These are phyloP conservation scores for Peromyscus melanophrys DNA, from an alignment of 2,797 vertebrate species.

Conservation along the genomic window DNA sequence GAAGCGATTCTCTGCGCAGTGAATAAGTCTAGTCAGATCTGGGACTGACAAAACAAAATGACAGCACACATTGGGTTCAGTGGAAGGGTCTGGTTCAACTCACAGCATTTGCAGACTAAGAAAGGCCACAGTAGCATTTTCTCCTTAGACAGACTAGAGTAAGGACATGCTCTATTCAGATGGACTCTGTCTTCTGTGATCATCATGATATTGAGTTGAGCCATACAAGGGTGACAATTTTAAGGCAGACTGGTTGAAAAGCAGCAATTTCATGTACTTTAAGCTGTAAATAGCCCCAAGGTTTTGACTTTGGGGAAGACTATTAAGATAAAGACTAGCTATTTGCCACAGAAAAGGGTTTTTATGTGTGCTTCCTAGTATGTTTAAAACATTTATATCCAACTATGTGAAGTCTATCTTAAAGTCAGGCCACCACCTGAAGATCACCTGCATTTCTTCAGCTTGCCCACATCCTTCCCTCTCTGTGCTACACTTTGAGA, in stretches of 20 bases:
- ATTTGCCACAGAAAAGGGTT: not conserved
- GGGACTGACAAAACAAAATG: not conserved
- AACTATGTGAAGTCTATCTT: not conserved
- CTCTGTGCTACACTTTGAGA: not conserved
- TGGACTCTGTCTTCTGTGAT: not conserved
- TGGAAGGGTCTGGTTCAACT: not conserved
- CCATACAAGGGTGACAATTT: not conserved
- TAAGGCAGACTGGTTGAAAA: constrained; percentile 30
- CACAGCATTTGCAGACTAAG: constrained; percentile 8
- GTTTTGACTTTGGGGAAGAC: constrained; percentile 11
- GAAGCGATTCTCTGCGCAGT: not conserved
- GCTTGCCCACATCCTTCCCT: not conserved
- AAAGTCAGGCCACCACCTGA: not conserved
- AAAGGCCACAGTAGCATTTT: not conserved
- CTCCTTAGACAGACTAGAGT: not conserved
- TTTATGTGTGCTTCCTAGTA: not conserved
- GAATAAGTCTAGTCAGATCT: not conserved
- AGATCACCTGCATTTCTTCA: not conserved
- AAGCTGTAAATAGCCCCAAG: not conserved
- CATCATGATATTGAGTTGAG: not conserved
- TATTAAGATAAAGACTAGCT: constrained; percentile 8
- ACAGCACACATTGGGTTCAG: not conserved
- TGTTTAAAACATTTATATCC: not conserved
- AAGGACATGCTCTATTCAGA: not conserved
- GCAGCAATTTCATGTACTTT: not conserved